Evolutionary conservation across 2,888 invertebrate species (phyloP), one percentile per base, ranked within the genome.

Genomic region (Xylophagus ater): DNA sequence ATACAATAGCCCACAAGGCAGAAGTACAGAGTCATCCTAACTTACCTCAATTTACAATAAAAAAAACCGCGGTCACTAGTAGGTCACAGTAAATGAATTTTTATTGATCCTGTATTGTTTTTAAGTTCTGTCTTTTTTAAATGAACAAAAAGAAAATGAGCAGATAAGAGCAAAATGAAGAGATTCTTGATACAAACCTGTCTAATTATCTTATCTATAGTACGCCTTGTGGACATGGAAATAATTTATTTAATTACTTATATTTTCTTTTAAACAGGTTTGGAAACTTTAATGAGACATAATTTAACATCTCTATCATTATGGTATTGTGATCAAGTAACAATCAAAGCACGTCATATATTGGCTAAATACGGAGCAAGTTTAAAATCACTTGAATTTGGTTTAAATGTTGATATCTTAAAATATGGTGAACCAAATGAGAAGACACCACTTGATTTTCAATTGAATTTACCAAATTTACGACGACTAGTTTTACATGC

Each of bases 271-370:
- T 18, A 40, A 37, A 9, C 29, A 50, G 62, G 64, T 39, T 47
- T 90, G 34, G 69, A 73, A 48, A 73, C 74, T 36, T 64, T 92
- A 12, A 66, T 84, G 59, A 71, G 72, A 34, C 90, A 90, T 61
- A 75, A 78, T 47, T 71, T 87, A 25, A 65, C 71, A 10, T 80
- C 81, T 46, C 64, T 93, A 33, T 82, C 86, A 49, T 68, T 92
- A 46, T 73, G 76, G 40, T 78, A 84, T 51, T 87, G 87, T 58
- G 70, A 73, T 45, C 71, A 73, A 46, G 64, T 89, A 30, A 76
- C 79, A 1, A 67, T 72, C 28, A 59, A 66, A 15, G 73, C 78
- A 15, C 69, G 88, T 44, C 72, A 76, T 43, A 65, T 73, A 40
- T 73, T 90, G 35, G 82, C 81, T 49, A 68, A 67, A 40, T 71